Evolutionary conservation across 2,797 vertebrate genomes (phyloP).

Genomic region (Macropus fuliginosus): DNA sequence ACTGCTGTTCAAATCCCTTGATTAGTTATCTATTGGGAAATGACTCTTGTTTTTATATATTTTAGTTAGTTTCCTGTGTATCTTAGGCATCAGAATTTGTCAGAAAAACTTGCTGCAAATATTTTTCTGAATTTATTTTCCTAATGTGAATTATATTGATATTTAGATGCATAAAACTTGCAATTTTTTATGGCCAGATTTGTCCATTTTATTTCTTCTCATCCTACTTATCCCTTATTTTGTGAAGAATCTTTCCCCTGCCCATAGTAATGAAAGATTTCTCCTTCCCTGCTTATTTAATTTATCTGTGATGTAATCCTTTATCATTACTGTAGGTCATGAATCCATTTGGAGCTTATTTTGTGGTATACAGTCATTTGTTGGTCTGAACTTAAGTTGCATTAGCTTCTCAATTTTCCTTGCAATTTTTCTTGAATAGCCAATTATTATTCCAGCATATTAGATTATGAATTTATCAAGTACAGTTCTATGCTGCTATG

Average conservation of each 20-base stretch:
- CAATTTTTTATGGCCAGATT: not conserved
- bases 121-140: not conserved
- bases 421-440: not conserved
- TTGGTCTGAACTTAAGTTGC: not conserved
- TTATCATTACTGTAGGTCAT: not conserved
- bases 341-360: not conserved
- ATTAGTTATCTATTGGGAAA: not conserved
- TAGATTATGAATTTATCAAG: not conserved
- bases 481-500: not conserved
- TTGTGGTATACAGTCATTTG: not conserved
- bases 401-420: not conserved
- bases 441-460: not conserved
- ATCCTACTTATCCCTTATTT: not conserved
- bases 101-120: not conserved
- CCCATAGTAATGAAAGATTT: not conserved
- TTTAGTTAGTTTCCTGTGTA: not conserved
- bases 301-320: not conserved
- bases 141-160: not conserved
- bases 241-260: not conserved
- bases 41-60: not conserved
- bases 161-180: not conserved
- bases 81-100: not conserved
- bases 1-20: not conserved
- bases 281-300: not conserved
- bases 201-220: not conserved